These are phyloP conservation scores for Merodon equestris DNA, from an alignment of 2,888 invertebrate genomes.

Conservation along the genomic window DNA sequence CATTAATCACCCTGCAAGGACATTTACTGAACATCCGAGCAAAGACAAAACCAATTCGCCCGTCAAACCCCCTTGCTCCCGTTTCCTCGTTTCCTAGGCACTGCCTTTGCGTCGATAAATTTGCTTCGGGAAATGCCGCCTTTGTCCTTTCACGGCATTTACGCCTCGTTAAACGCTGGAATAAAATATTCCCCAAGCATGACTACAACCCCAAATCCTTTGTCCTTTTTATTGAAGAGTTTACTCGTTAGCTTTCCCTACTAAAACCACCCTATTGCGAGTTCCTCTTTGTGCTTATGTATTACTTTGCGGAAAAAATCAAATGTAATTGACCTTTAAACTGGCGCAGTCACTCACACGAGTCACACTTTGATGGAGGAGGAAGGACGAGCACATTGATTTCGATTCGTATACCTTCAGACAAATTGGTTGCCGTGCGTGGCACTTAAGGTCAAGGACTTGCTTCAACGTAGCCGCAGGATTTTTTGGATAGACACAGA, in stretches of 20 bases:
- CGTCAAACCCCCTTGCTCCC: background rate
- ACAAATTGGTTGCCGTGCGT: constrained; percentile 4
- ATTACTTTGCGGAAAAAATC: constrained; percentile 9
- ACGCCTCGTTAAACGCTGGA: constrained; percentile 42
- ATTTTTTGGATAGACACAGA: constrained; percentile 5
- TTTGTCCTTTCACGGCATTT: constrained; percentile 9
- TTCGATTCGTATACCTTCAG: constrained; percentile 25
- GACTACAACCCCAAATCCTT: background rate
- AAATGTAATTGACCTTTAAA: constrained; percentile 53
- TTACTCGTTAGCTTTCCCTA: background rate
- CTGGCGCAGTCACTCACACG: constrained; percentile 56
- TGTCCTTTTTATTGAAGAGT: constrained; percentile 23
- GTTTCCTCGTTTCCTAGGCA: constrained; percentile 27
- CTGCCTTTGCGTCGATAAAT: constrained; percentile 33
- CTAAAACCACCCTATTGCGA: too few species aligned
- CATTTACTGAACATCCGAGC: constrained; percentile 9
- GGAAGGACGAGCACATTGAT: background rate
- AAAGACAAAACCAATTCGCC: constrained; percentile 29
- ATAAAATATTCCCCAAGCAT: constrained; percentile 24
- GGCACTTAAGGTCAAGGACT: constrained; percentile 61
- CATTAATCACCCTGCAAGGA: constrained; percentile 45
- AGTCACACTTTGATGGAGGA: background rate
- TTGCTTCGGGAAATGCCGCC: too few species aligned
- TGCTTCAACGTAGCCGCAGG: background rate
- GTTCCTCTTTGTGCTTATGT: constrained; percentile 1